Percentiles rank a stretch among this genome's conserved stretches.
Evolutionary conservation across 2,888 invertebrate species (phyloP).

Genomic region (Mactromeris polynyma): DNA sequence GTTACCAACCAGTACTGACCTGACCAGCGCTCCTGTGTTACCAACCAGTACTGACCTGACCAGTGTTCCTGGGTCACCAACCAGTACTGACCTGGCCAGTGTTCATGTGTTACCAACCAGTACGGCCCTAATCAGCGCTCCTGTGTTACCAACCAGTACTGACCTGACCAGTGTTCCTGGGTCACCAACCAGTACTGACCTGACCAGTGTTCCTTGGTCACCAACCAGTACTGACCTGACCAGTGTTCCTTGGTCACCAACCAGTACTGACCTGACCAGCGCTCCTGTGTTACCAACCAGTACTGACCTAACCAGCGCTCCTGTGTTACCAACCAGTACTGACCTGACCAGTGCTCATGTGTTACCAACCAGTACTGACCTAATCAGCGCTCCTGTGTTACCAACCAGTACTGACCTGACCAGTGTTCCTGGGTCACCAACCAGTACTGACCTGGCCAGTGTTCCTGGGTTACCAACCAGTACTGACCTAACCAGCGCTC

Average conservation of each 20-base stretch:
- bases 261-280: not conserved
- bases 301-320: no score
- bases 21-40: not conserved
- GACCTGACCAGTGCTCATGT: no score
- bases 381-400: not conserved
- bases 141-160: not conserved
- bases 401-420: not conserved
- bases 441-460: not conserved
- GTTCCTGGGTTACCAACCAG: not conserved
- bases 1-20: not conserved
- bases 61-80: not conserved
- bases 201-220: not conserved
- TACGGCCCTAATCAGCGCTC: not conserved
- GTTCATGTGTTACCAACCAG: not conserved
- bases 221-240: slow-evolving; percentile 5
- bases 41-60: not conserved
- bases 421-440: not conserved
- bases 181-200: not conserved
- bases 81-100: not conserved
- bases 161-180: not conserved
- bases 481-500: no score
- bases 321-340: no score
- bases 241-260: not conserved
- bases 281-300: not conserved
- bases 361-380: no score